phyloP scores from a whole-genome alignment of 2,888 invertebrate genomes.

The Orchesella flavescens region DNA sequence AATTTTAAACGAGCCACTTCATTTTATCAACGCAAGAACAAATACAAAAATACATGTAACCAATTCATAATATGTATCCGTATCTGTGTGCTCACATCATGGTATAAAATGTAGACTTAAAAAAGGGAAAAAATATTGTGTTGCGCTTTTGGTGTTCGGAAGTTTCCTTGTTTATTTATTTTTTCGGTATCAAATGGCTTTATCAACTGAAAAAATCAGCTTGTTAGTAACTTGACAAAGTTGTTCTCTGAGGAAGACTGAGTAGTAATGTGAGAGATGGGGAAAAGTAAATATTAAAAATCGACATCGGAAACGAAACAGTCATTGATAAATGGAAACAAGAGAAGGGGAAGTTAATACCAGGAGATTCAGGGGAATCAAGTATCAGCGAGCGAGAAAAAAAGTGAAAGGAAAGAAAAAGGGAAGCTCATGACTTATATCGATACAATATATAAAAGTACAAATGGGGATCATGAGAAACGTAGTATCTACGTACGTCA shows the following conservation, averaged over 20 bases:
- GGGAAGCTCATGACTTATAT: not conserved
- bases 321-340: conserved; percentile 65
- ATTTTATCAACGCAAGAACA: no score
- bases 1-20: conserved; percentile 18
- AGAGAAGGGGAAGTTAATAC: conserved; percentile 56
- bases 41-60: not conserved
- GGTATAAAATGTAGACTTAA: not conserved
- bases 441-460: not conserved
- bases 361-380: conserved; percentile 47
- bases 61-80: not conserved
- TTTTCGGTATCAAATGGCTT: conserved; percentile 39
- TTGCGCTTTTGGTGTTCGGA: conserved; percentile 4
- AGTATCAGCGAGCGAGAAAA: conserved; percentile 17
- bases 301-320: conserved; percentile 63
- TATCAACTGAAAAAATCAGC: conserved; percentile 61
- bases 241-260: conserved; percentile 49
- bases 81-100: not conserved
- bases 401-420: not conserved
- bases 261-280: conserved; percentile 49
- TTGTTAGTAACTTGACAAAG: conserved; percentile 62
- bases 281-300: conserved; percentile 65
- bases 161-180: conserved; percentile 42
- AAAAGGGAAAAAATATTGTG: no score
- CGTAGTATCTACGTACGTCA: no score
- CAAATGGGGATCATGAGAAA: conserved; percentile 6